phyloP scores from a whole-genome alignment of 2,113 vertebrate genomes.

The Columbina picui region DNA sequence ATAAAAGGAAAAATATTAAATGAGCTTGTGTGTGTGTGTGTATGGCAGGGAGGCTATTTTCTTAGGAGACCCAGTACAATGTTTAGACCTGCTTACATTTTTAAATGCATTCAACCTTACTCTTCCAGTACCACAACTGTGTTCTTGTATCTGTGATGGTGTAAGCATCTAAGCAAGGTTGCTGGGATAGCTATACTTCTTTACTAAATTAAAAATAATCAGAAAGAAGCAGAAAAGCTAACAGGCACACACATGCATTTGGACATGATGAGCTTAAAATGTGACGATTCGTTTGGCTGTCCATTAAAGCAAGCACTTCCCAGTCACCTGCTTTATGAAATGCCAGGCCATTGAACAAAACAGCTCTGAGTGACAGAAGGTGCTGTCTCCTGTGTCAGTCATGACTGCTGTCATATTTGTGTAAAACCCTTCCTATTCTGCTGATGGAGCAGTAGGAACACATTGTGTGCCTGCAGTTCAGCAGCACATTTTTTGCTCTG shows the following conservation, averaged over 20 bases:
- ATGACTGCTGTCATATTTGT: neutral
- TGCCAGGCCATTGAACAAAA: neutral
- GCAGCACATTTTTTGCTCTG: rapidly evolving
- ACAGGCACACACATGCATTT: rapidly evolving
- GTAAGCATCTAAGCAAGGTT: neutral
- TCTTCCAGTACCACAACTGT: neutral
- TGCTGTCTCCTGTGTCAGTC: rapidly evolving
- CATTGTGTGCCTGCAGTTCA: neutral
- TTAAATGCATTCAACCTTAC: neutral
- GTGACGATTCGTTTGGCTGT: neutral
- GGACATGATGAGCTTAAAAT: neutral
- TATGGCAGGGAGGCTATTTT: neutral
- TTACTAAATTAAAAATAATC: neutral
- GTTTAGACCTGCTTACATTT: neutral
- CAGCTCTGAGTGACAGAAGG: neutral
- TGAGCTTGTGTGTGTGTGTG: neutral
- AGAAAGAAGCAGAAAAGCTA: neutral
- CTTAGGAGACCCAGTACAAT: neutral
- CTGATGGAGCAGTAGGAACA: neutral
- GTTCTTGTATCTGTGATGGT: neutral
- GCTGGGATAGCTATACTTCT: neutral
- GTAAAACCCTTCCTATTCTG: neutral
- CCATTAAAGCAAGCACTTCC: neutral
- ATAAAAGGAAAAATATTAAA: neutral
- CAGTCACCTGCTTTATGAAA: neutral